Evolutionary conservation across 2,888 invertebrate genomes (phyloP), one percentile per base, ranked within the genome.

Genomic region (Micoletzkya japonica): DNA sequence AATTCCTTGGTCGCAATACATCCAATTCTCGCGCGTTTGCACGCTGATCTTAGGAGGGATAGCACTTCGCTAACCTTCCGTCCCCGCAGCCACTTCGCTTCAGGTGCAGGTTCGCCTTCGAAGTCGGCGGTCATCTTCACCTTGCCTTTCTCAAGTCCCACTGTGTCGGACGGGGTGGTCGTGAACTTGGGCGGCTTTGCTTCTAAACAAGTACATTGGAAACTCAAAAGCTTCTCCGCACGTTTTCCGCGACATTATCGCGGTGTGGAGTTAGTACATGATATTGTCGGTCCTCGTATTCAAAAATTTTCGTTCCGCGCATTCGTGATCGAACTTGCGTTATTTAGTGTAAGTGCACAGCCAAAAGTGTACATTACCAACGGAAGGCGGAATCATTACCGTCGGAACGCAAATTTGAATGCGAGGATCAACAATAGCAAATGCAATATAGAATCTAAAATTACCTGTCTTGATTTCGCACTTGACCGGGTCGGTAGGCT

Each of bases 101-200:
- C 90, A 2, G 93, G 92, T 82, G 89, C 88, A 24, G 93, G 93
- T 75, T 90, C 87, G 52, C 92, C 93, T 72, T 90, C 90, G 79
- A 93, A 91, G 77, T 91, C 90, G 85, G 92, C 92, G 4, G 90
- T 89, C 20, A 93, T 86, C 69, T 90, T 90, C n/a, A 92, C 87
- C 69, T 90, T 89, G 82, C 90, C 89, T 70, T 90, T 89, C 57
- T 91, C 89, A 64, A 90, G 90, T 52, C 90, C 89, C 26, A 90
- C 86, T 83, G 92, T 90, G 14, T 71, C 70, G 2, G 73, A 71
- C 17, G 75, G 73, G 7, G 57, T 58, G 14, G 36, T 2, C 32
- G 73, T 75, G 74, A 77, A 75, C 34, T 64, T 58, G 24, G 77
- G 76, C 17, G 75, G 74, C 49, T 60, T 39, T 2, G 70, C 52